Percentiles rank a stretch among this genome's conserved stretches.
These are phyloP conservation scores for Chrysomela aeneicollis DNA, from an alignment of 2,888 invertebrate genomes.

Conservation along the genomic window DNA sequence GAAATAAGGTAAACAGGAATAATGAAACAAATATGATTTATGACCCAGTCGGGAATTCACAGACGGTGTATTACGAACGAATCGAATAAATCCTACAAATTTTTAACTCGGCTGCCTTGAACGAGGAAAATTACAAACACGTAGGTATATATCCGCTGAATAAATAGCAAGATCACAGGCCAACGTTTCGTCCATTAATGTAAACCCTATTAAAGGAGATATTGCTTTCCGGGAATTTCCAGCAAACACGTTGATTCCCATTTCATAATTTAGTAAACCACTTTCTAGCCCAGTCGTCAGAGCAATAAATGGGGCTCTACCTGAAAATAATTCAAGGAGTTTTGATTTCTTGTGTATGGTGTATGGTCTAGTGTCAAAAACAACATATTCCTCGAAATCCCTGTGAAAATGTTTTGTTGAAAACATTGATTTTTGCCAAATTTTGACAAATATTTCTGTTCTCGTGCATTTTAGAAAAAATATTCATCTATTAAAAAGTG, in stretches of 20 bases:
- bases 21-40: neutral
- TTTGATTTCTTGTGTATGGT: too few relatives aligned
- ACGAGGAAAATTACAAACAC: neutral
- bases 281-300: neutral
- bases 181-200: neutral
- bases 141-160: neutral
- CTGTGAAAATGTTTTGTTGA: too few relatives aligned
- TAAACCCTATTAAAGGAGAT: neutral
- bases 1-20: too few relatives aligned
- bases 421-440: too few relatives aligned
- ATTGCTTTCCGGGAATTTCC: neutral
- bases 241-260: neutral
- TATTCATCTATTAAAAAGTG: too few relatives aligned
- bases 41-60: neutral
- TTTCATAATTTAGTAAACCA: neutral
- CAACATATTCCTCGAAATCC: too few relatives aligned
- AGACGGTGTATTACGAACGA: neutral
- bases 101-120: neutral
- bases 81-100: neutral
- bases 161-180: neutral
- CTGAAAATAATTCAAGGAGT: too few relatives aligned
- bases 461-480: too few relatives aligned
- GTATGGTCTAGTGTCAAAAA: too few relatives aligned
- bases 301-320: too few relatives aligned
- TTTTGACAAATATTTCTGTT: too few relatives aligned